These are phyloP conservation scores for Helleia helle DNA, from an alignment of 2,888 invertebrate genomes.

Conservation along the genomic window DNA sequence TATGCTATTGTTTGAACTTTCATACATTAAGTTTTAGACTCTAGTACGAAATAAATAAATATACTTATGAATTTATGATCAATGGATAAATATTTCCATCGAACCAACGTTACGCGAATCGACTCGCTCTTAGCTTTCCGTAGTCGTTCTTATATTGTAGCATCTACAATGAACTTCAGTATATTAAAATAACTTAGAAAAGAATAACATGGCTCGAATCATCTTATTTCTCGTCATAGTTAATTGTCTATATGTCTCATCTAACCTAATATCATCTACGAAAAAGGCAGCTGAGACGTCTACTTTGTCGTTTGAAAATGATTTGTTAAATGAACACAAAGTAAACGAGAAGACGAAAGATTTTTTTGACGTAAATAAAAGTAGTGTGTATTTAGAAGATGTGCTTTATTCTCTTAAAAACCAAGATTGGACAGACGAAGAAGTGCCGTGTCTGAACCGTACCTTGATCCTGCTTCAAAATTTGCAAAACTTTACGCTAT, in stretches of 20 bases:
- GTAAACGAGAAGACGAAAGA: neutral
- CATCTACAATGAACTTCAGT: conserved; percentile 30
- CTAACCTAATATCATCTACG: conserved; percentile 7
- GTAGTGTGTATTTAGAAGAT: conserved; percentile 45
- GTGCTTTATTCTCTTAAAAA: conserved; percentile 45
- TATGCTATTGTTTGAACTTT: no score
- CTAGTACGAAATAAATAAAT: no score
- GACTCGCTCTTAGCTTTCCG: neutral
- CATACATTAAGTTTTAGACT: no score
- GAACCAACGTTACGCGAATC: neutral
- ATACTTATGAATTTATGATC: no score
- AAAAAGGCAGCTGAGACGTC: conserved; percentile 15
- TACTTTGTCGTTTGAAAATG: conserved; percentile 11
- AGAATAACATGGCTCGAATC: conserved; percentile 32
- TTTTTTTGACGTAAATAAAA: neutral
- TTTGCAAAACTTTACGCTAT: conserved; percentile 68
- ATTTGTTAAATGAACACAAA: neutral
- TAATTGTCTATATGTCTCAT: neutral
- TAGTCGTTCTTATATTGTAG: conserved; percentile 33
- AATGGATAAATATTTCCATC: no score
- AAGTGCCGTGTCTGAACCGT: conserved; percentile 45
- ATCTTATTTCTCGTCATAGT: neutral
- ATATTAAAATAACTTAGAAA: conserved; percentile 18
- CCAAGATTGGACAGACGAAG: conserved; percentile 48
- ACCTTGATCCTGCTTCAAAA: conserved; percentile 42